Percentiles rank a stretch among this genome's conserved stretches.
Evolutionary conservation across 2,888 invertebrate species (phyloP).

Genomic region (Polydrusus pterygomalis): DNA sequence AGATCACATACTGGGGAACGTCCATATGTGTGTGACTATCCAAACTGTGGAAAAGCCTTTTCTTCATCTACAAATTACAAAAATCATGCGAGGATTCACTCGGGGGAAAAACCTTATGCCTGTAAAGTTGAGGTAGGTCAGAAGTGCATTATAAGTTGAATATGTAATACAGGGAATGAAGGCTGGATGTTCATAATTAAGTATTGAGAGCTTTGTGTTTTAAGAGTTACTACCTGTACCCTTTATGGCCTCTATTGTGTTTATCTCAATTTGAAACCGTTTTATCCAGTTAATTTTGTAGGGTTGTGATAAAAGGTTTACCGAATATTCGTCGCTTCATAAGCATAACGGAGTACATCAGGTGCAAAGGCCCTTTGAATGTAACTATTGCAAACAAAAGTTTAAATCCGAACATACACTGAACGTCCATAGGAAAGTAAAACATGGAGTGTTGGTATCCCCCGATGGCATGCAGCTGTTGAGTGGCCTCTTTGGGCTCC

Average conservation of each 20-base stretch:
- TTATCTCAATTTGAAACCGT: too few species aligned
- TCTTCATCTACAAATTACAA: slow-evolving; percentile 82
- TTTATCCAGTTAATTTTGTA: slow-evolving; percentile 52
- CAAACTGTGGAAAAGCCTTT: slow-evolving; percentile 78
- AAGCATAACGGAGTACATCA: slow-evolving; percentile 80
- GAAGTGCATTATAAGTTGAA: not conserved
- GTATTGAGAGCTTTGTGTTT: too few species aligned
- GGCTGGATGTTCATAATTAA: too few species aligned
- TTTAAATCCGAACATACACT: slow-evolving; percentile 78
- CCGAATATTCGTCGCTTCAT: slow-evolving; percentile 82
- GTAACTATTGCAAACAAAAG: slow-evolving; percentile 76
- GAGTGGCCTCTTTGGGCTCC: slow-evolving; percentile 17
- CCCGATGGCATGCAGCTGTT: slow-evolving; percentile 70
- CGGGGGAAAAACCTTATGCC: slow-evolving; percentile 80
- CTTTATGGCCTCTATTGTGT: too few species aligned
- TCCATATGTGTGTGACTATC: slow-evolving; percentile 77
- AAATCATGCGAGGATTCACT: slow-evolving; percentile 81
- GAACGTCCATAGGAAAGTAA: slow-evolving; percentile 77
- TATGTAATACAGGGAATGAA: too few species aligned
- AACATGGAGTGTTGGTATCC: slow-evolving; percentile 73
- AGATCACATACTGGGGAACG: slow-evolving; percentile 81
- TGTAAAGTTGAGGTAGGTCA: slow-evolving; percentile 74
- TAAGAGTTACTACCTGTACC: too few species aligned
- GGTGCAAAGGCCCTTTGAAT: slow-evolving; percentile 76
- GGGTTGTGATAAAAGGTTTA: slow-evolving; percentile 79